A percentile compares a stretch with the other conserved stretches of the same genome.
Evolutionary conservation across 2,888 invertebrate genomes (phyloP).

Genomic region (Cenopis cana): DNA sequence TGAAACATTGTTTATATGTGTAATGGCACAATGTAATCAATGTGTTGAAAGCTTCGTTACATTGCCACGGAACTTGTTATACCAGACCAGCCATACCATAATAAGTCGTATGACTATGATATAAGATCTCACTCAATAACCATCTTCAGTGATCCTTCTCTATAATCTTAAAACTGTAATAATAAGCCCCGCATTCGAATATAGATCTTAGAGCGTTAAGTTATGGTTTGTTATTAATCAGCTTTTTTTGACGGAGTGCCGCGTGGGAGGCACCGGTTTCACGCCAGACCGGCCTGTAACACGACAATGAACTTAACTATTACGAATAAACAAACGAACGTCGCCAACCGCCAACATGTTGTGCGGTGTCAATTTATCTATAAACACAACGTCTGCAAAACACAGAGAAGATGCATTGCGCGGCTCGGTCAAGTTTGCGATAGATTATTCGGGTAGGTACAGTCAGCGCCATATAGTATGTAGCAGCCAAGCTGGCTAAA

Average conservation of each 20-base stretch:
- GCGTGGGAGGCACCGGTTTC: conserved; percentile 34
- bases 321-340: conserved; percentile 40
- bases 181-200: neutral
- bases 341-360: conserved; percentile 28
- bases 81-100: neutral
- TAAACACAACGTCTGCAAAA: conserved; percentile 2
- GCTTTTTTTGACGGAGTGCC: conserved; percentile 2
- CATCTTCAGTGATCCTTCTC: conserved; percentile 11
- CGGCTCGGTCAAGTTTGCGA: neutral
- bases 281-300: conserved; percentile 29
- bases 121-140: conserved; percentile 17
- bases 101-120: neutral
- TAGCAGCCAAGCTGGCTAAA: no score
- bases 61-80: neutral
- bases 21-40: neutral
- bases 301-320: conserved; percentile 43
- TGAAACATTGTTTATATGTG: neutral
- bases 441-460: neutral
- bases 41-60: neutral
- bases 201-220: neutral
- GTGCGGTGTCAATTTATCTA: conserved; percentile 30
- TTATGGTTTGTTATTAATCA: neutral
- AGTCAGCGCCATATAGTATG: no score
- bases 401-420: neutral
- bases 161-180: conserved; percentile 19